A percentile compares a stretch with the other conserved stretches of the same genome.
Conservation (phyloP, 2,797 vertebrate species). For the Remorina albescens region DNA sequence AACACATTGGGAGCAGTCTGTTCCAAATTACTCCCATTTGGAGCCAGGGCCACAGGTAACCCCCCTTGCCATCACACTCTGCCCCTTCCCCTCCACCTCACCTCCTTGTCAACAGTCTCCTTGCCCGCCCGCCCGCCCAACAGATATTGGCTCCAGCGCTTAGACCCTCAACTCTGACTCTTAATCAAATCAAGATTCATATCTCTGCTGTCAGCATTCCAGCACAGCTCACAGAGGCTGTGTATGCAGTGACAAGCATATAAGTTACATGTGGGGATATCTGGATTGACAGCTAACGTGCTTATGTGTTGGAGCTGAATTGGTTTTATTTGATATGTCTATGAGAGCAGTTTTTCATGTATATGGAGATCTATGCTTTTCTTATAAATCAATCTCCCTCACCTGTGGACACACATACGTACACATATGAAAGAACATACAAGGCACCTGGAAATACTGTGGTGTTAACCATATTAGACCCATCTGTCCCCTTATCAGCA, state of each 20-base stretch:
- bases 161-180: slow-evolving; percentile 81
- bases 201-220: slow-evolving; percentile 83
- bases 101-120: slow-evolving; percentile 65
- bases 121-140: slow-evolving; percentile 63
- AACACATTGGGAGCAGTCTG: slow-evolving; percentile 96
- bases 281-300: slow-evolving; percentile 80
- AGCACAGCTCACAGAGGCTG: slow-evolving; percentile 67
- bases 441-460: slow-evolving; percentile 28
- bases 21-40: slow-evolving; percentile 97
- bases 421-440: slow-evolving; percentile 29
- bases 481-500: slow-evolving; percentile 60
- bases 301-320: slow-evolving; percentile 68
- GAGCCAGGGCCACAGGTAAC: slow-evolving; percentile 91
- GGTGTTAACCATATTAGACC: slow-evolving; percentile 59
- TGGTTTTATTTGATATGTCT: slow-evolving; percentile 67
- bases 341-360: slow-evolving; percentile 48
- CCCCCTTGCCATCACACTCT: slow-evolving; percentile 60
- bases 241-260: slow-evolving; percentile 64
- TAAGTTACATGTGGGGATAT: slow-evolving; percentile 77
- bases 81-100: slow-evolving; percentile 75
- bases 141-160: slow-evolving; percentile 62
- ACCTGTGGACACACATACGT: slow-evolving; percentile 20
- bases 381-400: slow-evolving; percentile 29
- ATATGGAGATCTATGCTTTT: slow-evolving; percentile 40
- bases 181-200: slow-evolving; percentile 93